phyloP scores from a whole-genome alignment of 2,797 vertebrate species.

The Hemitrygon akajei region DNA sequence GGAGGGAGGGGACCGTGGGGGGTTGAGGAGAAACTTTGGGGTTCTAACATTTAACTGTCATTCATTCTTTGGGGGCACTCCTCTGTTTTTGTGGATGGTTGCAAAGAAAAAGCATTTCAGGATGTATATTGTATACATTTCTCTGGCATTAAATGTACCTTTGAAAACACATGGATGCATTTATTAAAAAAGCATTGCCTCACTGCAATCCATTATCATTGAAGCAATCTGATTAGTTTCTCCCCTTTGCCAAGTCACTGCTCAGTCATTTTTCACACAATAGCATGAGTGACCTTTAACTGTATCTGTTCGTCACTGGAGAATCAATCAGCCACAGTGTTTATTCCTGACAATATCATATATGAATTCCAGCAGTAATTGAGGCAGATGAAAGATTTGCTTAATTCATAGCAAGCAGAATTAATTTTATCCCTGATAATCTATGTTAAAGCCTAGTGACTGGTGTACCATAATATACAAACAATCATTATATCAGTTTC shows the following conservation, averaged over 20 bases:
- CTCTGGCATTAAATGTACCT: too few relatives aligned
- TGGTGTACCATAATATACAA: not conserved
- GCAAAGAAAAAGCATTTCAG: too few relatives aligned
- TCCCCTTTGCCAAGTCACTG: not conserved
- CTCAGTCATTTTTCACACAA: not conserved
- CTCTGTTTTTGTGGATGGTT: too few relatives aligned
- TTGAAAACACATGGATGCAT: not conserved
- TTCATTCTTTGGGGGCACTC: too few relatives aligned
- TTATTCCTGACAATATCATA: constrained; percentile 6
- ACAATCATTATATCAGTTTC: too few relatives aligned
- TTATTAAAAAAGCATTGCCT: not conserved
- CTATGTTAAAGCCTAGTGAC: not conserved
- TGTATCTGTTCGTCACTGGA: not conserved
- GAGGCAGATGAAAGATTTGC: not conserved
- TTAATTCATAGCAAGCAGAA: not conserved
- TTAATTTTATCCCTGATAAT: not conserved
- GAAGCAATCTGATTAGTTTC: not conserved
- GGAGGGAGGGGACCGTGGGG: too few relatives aligned
- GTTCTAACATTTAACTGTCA: too few relatives aligned
- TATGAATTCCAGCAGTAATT: not conserved
- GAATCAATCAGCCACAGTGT: not conserved
- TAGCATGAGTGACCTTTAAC: constrained; percentile 18
- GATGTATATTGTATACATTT: too few relatives aligned
- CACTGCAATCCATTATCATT: not conserved
- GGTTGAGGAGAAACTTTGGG: too few relatives aligned